phyloP scores from a whole-genome alignment of 2,113 vertebrate species.

The Ictalurus furcatus region DNA sequence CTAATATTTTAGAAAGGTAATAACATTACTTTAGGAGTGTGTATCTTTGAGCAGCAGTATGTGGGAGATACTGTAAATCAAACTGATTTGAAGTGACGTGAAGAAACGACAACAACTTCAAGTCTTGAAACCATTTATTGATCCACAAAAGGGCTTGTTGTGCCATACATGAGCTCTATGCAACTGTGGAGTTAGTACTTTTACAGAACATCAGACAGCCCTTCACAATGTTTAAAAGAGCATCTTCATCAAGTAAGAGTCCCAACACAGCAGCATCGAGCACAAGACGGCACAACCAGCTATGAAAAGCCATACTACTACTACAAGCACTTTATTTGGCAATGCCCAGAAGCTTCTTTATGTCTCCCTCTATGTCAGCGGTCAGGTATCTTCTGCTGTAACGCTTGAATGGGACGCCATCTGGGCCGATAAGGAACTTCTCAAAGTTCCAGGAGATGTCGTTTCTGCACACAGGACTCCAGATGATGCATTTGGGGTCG shows the following conservation, averaged over 20 bases:
- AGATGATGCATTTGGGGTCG: conserved; percentile 77
- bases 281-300: conserved; percentile 61
- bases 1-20: neutral
- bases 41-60: neutral
- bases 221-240: conserved; percentile 66
- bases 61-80: neutral
- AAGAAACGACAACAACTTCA: neutral
- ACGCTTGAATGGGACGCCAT: conserved; percentile 79
- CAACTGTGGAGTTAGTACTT: conserved; percentile 56
- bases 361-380: conserved; percentile 77
- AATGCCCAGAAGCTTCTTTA: conserved; percentile 72
- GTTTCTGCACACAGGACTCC: conserved; percentile 80
- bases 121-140: conserved; percentile 66
- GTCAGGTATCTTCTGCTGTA: conserved; percentile 80
- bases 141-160: conserved; percentile 44
- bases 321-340: conserved; percentile 36
- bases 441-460: conserved; percentile 85
- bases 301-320: neutral
- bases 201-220: conserved; percentile 69
- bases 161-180: conserved; percentile 60
- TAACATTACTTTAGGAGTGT: neutral
- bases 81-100: neutral
- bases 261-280: conserved; percentile 61
- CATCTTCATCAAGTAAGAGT: conserved; percentile 72
- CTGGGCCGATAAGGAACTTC: conserved; percentile 79